These are phyloP conservation scores for Ophiodon elongatus DNA, from an alignment of 2,113 vertebrate species.

Conservation along the genomic window DNA sequence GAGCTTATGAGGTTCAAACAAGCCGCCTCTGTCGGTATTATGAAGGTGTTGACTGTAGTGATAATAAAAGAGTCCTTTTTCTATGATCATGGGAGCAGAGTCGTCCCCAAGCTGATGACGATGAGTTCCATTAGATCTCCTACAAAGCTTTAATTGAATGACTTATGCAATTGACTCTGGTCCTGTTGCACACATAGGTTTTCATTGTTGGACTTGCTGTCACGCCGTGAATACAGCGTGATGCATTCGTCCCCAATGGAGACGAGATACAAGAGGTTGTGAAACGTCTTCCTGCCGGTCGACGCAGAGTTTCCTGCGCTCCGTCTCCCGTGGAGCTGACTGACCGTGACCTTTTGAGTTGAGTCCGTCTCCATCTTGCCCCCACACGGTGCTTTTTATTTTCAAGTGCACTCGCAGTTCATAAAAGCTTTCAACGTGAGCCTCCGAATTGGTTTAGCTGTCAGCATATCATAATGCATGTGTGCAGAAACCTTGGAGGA, in stretches of 20 bases:
- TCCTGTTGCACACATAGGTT: background rate
- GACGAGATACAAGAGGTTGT: background rate
- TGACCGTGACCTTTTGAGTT: background rate
- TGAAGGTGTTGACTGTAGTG: constrained; percentile 35
- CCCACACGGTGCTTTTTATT: background rate
- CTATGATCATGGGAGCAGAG: background rate
- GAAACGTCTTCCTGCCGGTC: constrained; percentile 23
- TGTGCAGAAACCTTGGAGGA: background rate
- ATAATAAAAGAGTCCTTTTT: background rate
- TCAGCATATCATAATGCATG: background rate
- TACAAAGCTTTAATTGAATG: background rate
- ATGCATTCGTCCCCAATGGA: background rate
- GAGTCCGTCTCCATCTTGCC: constrained; percentile 4
- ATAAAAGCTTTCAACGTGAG: background rate
- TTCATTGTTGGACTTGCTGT: background rate
- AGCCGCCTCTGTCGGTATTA: constrained; percentile 17
- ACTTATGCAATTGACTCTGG: background rate
- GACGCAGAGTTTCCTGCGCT: constrained; percentile 4
- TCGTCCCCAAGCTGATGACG: background rate
- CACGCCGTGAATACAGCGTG: background rate
- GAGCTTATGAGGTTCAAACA: constrained; percentile 27
- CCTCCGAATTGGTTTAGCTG: background rate
- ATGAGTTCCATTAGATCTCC: background rate
- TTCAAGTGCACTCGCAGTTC: background rate
- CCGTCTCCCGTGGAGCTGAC: background rate